Evolutionary conservation across 2,888 invertebrate genomes (phyloP).

Genomic region (Bellardia bayeri): DNA sequence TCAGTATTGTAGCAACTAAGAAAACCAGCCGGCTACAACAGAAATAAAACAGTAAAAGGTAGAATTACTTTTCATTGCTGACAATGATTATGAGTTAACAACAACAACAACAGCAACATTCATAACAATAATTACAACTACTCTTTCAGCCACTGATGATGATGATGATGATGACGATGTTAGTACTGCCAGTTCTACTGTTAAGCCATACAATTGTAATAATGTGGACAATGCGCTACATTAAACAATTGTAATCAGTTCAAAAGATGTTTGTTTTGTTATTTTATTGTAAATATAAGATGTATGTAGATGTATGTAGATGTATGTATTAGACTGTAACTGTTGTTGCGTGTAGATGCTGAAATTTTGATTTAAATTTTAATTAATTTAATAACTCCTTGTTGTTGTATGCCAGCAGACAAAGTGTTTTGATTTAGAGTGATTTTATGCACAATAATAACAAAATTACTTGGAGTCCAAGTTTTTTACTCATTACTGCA

Average conservation of each 20-base stretch:
- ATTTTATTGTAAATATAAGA: background rate
- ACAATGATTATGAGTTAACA: constrained; percentile 13
- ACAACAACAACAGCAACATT: background rate
- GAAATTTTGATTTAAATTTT: constrained; percentile 65
- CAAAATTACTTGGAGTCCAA: background rate
- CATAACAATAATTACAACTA: background rate
- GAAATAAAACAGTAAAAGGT: background rate
- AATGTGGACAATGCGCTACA: constrained; percentile 55
- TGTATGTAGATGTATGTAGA: background rate
- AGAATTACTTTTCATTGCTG: background rate
- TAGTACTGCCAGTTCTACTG: constrained; percentile 18
- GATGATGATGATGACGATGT: background rate
- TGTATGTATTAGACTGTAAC: constrained; percentile 3
- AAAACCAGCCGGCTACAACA: background rate
- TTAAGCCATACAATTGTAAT: constrained; percentile 28
- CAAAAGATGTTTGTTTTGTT: constrained; percentile 26
- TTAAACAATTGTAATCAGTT: constrained; percentile 65
- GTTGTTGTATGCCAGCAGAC: background rate
- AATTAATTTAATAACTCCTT: constrained; percentile 66
- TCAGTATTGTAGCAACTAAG: constrained; percentile 2
- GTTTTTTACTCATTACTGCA: background rate
- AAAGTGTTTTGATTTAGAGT: constrained; percentile 29
- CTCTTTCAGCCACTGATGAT: background rate
- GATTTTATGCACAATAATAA: background rate
- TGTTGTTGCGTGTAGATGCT: constrained; percentile 26